Base-by-base conservation (phyloP, 2,797 vertebrate genomes). In the Danio aesculapii region DNA sequence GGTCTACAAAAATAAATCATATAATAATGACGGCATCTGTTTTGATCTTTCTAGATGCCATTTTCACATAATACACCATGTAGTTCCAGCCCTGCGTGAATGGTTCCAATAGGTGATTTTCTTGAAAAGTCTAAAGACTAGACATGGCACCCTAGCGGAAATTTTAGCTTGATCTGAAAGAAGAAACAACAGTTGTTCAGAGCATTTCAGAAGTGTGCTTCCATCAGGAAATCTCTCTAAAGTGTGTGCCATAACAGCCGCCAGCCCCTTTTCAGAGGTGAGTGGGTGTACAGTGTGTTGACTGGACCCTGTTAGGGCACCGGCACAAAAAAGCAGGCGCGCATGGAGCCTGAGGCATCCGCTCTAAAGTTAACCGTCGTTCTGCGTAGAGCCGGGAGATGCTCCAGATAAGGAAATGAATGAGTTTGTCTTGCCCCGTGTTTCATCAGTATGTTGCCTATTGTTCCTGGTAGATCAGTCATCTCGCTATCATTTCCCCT, bases 241-340 rank as follows among this genome's bases (percentile, higher is more conserved):
- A 64, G 69, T 66, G 16, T 67, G 72, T 52, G 13, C 67, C 17
- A 46, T 73, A 53, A 77, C 19, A 59, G 80, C 43, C 61, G 61
- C 50, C 67, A 73, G 63, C 58, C 57, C 47, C 10, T 49, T 81
- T 64, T 63, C 30, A 76, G 62, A 64, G 77, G 55, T 55, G 80
- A 77, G 72, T 57, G 67, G 58, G 76, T 76, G 85, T 75, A 70
- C n/a, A 49, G 70, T 62, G 67, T 72, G 72, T 75, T 62, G 67
- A 74, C 55, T 57, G 62, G 67, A 74, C 52, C 69, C 73, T 49
- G 68, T 75, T 74, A 52, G 52, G 82, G 61, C 64, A 11, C 57
- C 71, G 64, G 49, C 68, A 84, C 81, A 84, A 83, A 80, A 72
- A 85, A 86, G 82, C 82, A 76, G 68, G 81, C 55, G 19, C 59